These are phyloP conservation scores for Gnatocerus cornutus DNA, from an alignment of 2,888 invertebrate species.

Conservation along the genomic window DNA sequence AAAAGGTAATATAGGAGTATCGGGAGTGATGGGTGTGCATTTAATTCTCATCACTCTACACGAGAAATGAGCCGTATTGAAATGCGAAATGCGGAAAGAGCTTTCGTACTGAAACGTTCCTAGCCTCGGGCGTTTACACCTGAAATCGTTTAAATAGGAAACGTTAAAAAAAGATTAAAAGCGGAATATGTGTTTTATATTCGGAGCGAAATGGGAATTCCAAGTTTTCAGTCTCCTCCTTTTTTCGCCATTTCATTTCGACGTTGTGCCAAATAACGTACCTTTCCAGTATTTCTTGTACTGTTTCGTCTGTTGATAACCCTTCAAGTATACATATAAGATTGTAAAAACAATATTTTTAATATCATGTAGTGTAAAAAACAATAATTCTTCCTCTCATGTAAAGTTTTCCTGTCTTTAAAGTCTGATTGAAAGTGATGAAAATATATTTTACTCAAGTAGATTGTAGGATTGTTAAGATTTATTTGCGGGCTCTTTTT, in stretches of 20 bases:
- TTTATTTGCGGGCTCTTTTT: constrained; percentile 36
- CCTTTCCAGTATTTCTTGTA: constrained; percentile 30
- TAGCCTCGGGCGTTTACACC: constrained; percentile 22
- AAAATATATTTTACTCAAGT: constrained; percentile 49
- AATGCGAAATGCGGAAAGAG: constrained; percentile 15
- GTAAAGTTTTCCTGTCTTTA: constrained; percentile 56
- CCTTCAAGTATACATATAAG: constrained; percentile 40
- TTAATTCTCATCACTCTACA: constrained; percentile 11
- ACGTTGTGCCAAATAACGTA: constrained; percentile 49
- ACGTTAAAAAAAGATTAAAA: constrained; percentile 18
- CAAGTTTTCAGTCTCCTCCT: constrained; percentile 10
- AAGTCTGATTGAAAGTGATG: constrained; percentile 58
- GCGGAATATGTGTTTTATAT: constrained; percentile 9
- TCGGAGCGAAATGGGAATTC: constrained; percentile 1
- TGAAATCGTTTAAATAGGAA: constrained; percentile 25
- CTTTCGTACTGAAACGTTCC: constrained; percentile 9
- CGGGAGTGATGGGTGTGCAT: constrained; percentile 9
- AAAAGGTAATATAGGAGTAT: constrained; percentile 7
- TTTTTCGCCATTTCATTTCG: constrained; percentile 31
- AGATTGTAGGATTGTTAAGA: constrained; percentile 42
- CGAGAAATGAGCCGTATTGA: constrained; percentile 17
- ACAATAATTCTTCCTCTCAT: constrained; percentile 49
- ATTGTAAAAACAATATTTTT: constrained; percentile 61
- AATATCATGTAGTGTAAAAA: constrained; percentile 56
- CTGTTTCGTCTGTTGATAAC: constrained; percentile 3